Percentiles rank a stretch among this genome's conserved stretches.
Evolutionary conservation across 2,113 vertebrate genomes (phyloP).

Genomic region (Mustela nigripes): DNA sequence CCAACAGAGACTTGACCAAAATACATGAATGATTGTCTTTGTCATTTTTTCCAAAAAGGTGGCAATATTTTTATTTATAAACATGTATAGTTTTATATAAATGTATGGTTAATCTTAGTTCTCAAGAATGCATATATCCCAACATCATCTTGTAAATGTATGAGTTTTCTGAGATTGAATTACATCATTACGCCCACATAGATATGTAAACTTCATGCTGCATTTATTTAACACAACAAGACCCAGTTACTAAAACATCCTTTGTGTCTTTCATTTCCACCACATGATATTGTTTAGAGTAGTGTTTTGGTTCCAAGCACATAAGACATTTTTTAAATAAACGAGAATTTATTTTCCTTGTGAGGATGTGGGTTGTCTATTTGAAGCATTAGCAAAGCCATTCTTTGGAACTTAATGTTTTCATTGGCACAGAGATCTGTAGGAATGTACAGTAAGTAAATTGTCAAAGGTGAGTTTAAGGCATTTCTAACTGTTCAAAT

Average conservation of each 20-base stretch:
- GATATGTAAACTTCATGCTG: constrained; percentile 75
- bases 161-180: constrained; percentile 67
- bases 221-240: constrained; percentile 75
- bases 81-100: constrained; percentile 33
- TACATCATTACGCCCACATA: constrained; percentile 61
- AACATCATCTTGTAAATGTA: constrained; percentile 63
- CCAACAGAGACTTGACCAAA: constrained; percentile 37
- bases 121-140: constrained; percentile 52
- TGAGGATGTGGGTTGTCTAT: constrained; percentile 34
- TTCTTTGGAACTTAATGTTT: neutral
- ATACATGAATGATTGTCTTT: constrained; percentile 38
- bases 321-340: constrained; percentile 59
- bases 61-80: constrained; percentile 52
- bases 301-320: constrained; percentile 52
- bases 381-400: constrained; percentile 60
- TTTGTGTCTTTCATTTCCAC: constrained; percentile 54
- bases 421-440: constrained; percentile 4
- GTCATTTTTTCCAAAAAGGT: constrained; percentile 45
- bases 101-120: constrained; percentile 65
- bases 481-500: neutral
- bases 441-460: neutral
- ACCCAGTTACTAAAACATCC: constrained; percentile 58
- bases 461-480: neutral
- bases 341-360: constrained; percentile 52
- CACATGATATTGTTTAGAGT: constrained; percentile 63